Base-by-base conservation (phyloP, 2,888 invertebrate species). In the Nomada fucata region DNA sequence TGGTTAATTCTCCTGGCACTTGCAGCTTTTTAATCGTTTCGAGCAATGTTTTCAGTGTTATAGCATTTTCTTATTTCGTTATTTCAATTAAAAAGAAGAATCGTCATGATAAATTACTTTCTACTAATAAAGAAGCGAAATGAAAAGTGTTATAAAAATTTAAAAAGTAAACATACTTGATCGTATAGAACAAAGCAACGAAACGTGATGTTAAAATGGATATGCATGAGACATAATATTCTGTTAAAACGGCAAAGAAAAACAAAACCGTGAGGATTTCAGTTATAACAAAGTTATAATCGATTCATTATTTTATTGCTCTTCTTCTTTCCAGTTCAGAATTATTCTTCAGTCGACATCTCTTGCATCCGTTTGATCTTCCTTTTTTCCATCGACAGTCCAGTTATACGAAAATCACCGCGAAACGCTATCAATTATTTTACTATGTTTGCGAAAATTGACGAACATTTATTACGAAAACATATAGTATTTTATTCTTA, bases 61-160 rank as follows among this genome's bases (percentile, higher is more conserved):
- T 59, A n/a, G 15, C 60, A 50, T 70, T 70, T 50, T 60, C 18
- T 47, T 60, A 59, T 69, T 69, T 59, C 59, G 47, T 60, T 60
- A 70, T 47, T 47, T 9, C 47, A 2, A 15, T 60, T 59, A 15
- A 70, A 68, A 68, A 42, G 55, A 18, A 57, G 57, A 42, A n/a
- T 57, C 68, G 68, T 68, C 44, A 23, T 2, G 44, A 20, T 10
- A 11, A 44, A 2, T 42, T 69, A 13, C 44, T 59, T 57, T 69
- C 44, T 23, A 3, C 57, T 42, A 57, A 60, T 47, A 60, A 60
- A 70, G n/a, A n/a, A n/a, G n/a, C n/a, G 47, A 36, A 60, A 50
- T 26, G 20, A 26, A 57, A 4, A n/a, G 23, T 26, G 26, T n/a
- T 36, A 7, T 1, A 36, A 36, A 7, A 7, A 36, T 7, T 36